Conservation (phyloP, 2,113 vertebrate species). For the Tupaia tana region DNA sequence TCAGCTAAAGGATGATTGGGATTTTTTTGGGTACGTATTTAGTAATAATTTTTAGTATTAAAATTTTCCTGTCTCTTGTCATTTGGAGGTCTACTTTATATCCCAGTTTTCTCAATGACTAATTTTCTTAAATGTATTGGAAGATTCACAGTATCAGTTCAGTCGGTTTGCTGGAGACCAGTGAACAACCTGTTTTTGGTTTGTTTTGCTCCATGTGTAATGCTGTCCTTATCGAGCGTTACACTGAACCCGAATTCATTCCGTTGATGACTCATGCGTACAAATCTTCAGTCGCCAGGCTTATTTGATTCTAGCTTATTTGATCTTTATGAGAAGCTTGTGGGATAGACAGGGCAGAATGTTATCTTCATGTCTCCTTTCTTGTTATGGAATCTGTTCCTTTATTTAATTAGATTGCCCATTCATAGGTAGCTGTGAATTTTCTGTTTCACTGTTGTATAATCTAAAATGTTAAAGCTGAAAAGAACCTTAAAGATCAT, state of each 20-base stretch:
- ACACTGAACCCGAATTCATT: background rate
- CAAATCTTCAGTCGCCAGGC: background rate
- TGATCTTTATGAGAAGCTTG: background rate
- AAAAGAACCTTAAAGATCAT: background rate
- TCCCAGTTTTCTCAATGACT: constrained; percentile 1
- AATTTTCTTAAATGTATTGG: constrained; percentile 23
- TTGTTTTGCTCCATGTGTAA: background rate
- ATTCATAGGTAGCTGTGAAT: constrained; percentile 13
- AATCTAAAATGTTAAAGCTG: constrained; percentile 40
- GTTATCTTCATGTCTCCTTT: constrained; percentile 32
- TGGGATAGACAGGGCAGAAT: background rate
- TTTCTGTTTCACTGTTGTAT: constrained; percentile 34
- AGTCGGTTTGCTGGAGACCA: background rate
- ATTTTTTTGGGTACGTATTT: background rate
- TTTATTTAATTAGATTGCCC: constrained; percentile 24
- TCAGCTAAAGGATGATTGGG: background rate
- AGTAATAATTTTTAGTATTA: background rate
- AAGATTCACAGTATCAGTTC: background rate
- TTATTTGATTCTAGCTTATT: background rate
- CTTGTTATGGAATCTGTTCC: background rate
- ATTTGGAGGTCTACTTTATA: background rate
- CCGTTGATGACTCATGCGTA: background rate
- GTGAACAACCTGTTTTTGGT: background rate
- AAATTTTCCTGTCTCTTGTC: background rate
- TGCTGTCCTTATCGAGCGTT: background rate